Conservation (phyloP, 2,888 invertebrate genomes). For the Antitype chi region DNA sequence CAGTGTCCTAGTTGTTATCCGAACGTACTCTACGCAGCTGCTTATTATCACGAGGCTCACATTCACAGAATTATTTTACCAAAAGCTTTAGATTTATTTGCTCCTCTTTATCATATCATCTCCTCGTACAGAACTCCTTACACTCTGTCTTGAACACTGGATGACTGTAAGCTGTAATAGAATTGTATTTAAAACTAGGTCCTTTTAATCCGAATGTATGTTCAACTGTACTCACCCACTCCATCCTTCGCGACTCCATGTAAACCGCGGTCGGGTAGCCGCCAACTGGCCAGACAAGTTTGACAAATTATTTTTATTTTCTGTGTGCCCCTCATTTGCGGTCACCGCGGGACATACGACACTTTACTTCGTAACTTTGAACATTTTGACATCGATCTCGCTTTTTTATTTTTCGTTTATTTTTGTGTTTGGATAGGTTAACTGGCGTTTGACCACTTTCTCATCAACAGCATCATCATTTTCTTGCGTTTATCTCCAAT, state of each 20-base stretch:
- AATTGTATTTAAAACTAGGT: not conserved
- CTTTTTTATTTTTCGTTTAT: constrained; percentile 8
- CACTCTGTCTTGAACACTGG: not conserved
- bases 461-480: not conserved
- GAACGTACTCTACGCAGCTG: not conserved
- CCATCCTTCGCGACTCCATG: constrained; percentile 41
- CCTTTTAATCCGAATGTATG: not conserved
- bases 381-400: constrained; percentile 59
- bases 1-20: not conserved
- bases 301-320: constrained; percentile 87
- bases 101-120: not conserved
- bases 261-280: constrained; percentile 72
- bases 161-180: not conserved
- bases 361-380: constrained; percentile 65
- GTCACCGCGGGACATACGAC: constrained; percentile 75
- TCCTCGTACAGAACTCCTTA: too few relatives aligned
- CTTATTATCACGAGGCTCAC: not conserved
- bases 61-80: not conserved
- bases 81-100: not conserved
- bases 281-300: constrained; percentile 77
- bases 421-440: constrained; percentile 7
- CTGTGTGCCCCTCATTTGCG: constrained; percentile 76
- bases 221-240: constrained; percentile 31
- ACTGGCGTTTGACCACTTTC: constrained; percentile 21
- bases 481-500: too few relatives aligned